Percentiles rank a stretch among this genome's conserved stretches.
These are phyloP conservation scores for Apodemus agrarius DNA, from an alignment of 2,797 vertebrate species.

Conservation along the genomic window DNA sequence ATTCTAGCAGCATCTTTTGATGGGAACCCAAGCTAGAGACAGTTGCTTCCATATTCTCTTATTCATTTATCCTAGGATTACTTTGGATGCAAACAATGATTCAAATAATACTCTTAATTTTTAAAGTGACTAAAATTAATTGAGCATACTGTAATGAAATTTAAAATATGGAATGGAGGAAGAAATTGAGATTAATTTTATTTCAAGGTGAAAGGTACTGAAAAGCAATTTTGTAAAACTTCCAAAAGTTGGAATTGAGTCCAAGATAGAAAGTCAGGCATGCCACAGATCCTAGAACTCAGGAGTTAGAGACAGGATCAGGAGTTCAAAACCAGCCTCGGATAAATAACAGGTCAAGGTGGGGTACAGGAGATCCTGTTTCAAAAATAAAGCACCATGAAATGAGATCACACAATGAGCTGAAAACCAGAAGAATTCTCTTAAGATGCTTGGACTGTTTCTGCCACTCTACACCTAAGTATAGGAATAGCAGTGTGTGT, in stretches of 20 bases:
- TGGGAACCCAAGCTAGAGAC: background rate
- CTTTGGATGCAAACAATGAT: background rate
- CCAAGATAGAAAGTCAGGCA: background rate
- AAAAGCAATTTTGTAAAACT: background rate
- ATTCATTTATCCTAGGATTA: background rate
- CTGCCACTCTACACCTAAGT: background rate
- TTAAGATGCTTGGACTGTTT: background rate
- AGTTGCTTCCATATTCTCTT: background rate
- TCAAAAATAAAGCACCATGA: background rate
- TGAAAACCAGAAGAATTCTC: background rate
- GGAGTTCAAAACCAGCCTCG: background rate
- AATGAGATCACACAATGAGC: background rate
- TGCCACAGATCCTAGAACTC: background rate
- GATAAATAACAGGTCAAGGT: background rate
- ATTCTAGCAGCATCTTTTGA: background rate
- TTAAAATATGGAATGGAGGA: background rate
- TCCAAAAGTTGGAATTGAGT: background rate
- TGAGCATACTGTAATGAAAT: background rate
- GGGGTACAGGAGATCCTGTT: background rate
- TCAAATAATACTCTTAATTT: slow-evolving; percentile 10
- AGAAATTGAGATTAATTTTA: background rate
- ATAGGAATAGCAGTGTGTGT: background rate
- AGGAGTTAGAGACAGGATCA: background rate
- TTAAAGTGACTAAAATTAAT: slow-evolving; percentile 25
- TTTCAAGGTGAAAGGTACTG: background rate